Conservation (phyloP, 2,797 vertebrate species). For the Eleutherodactylus coqui region DNA sequence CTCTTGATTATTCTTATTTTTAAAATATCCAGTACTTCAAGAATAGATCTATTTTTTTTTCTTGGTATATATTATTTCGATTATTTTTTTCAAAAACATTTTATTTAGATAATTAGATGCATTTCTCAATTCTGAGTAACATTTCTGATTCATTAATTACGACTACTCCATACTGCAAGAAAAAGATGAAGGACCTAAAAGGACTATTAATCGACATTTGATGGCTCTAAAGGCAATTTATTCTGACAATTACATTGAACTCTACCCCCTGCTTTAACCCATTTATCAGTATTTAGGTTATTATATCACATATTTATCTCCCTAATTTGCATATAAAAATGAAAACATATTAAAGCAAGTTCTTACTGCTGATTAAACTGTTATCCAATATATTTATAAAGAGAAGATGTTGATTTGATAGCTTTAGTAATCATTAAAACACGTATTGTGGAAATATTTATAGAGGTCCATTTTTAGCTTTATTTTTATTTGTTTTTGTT, state of each 20-base stretch:
- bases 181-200: no score
- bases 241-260: background rate
- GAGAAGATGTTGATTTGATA: background rate
- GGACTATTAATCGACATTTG: no score
- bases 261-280: background rate
- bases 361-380: background rate
- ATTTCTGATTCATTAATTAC: no score
- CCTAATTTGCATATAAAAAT: background rate
- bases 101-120: no score
- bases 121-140: no score
- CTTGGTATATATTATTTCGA: background rate
- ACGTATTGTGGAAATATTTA: background rate
- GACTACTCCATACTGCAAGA: no score
- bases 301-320: background rate
- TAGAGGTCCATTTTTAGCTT: no score
- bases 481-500: background rate
- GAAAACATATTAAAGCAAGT: background rate
- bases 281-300: background rate
- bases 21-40: no score
- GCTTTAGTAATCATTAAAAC: no score
- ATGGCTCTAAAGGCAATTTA: no score
- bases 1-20: constrained; percentile 55
- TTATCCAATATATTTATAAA: background rate
- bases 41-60: no score
- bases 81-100: background rate